These are phyloP conservation scores for Corynorhinus townsendii DNA, from an alignment of 2,113 vertebrate genomes.

Conservation along the genomic window DNA sequence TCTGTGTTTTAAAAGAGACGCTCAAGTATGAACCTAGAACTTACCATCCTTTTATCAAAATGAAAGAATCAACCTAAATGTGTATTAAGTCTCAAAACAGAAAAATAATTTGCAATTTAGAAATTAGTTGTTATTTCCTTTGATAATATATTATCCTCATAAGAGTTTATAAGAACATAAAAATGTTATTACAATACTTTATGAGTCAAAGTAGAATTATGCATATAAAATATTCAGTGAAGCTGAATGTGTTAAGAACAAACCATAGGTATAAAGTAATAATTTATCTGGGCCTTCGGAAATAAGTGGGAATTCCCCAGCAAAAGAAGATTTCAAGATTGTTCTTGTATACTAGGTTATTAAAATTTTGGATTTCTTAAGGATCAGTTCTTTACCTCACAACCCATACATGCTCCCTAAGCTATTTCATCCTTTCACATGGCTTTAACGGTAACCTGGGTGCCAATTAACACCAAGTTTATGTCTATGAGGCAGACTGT, in stretches of 20 bases:
- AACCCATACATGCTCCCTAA: background rate
- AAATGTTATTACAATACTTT: background rate
- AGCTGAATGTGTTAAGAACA: background rate
- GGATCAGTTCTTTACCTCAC: background rate
- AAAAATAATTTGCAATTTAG: background rate
- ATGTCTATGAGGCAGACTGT: background rate
- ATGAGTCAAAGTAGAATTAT: background rate
- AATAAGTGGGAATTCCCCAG: background rate
- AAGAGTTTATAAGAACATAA: background rate
- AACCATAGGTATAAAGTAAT: background rate
- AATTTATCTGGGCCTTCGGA: background rate
- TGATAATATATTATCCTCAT: background rate
- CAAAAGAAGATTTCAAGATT: too few species aligned
- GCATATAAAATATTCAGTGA: background rate
- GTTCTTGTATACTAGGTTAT: background rate
- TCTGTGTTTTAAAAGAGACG: constrained; percentile 64
- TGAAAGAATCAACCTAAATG: background rate
- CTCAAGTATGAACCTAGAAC: background rate
- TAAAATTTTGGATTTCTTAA: background rate
- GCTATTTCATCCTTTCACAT: background rate
- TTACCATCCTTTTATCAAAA: background rate
- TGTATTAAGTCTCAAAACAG: background rate
- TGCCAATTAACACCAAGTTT: background rate
- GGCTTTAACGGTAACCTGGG: background rate
- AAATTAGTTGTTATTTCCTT: background rate